Evolutionary conservation across 2,797 vertebrate genomes (phyloP), one percentile per base, ranked within the genome.

Genomic region (Acridotheres tristis): DNA sequence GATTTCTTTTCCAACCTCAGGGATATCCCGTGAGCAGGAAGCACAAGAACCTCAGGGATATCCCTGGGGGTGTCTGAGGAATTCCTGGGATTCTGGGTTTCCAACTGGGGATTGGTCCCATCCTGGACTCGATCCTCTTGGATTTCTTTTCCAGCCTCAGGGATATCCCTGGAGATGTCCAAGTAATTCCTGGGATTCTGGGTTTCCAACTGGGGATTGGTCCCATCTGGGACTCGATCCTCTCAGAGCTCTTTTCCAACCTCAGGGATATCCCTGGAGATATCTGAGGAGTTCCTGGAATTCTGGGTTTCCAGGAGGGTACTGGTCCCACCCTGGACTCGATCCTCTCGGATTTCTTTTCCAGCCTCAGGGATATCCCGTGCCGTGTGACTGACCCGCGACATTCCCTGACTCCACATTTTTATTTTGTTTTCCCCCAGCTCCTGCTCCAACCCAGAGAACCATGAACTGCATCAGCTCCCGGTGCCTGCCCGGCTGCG

Each of bases 381-480:
- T 40, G 38, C 13, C 13, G 9, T 26, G 34, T 20, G 63, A 9
- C 14, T 0, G 40, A 5, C 2, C n/a, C 4, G 34, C 10, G 27
- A 1, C 68, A 4, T 42, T 12, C 17, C 40, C 57, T 88, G 38
- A 80, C 57, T 13, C 4, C 18, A 1, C 2, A 1, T 40, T 40
- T 40, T 40, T 43, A 10, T 45, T 58, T 71, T 5, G 34, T 36
- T 36, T 36, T 36, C 2, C 30, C 30, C 25, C 50, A 96, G 90
- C 68, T 93, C 19, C 71, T 47, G 11, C 67, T 58, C 26, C 32
- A 17, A 1, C n/a, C 11, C 25, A 1, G 5, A 83, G 51, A 85
- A 55, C 20, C 13, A 95, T 86, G 94, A 55, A 5, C 71, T 55
- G 48, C 85, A 50, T 61, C 71, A 95, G 88, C 75, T 95, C 92